Percentiles rank a stretch among this genome's conserved stretches.
phyloP scores from a whole-genome alignment of 53 echinoderm and acorn worm genomes.

The Paelopatides confundens region DNA sequence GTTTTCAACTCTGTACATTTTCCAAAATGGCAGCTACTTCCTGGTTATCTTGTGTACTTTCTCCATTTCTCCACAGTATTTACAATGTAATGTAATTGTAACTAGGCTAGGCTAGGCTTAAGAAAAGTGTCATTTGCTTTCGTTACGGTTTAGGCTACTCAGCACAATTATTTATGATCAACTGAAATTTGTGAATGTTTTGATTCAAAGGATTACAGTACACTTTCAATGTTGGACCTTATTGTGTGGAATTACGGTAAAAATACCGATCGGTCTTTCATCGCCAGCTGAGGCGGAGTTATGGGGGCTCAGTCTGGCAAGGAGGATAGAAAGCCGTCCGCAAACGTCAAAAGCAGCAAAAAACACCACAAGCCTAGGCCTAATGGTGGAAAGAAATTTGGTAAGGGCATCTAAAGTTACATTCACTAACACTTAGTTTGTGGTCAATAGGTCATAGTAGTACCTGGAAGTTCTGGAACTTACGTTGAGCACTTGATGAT shows the following conservation, averaged over 20 bases:
- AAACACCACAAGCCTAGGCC: too few species aligned
- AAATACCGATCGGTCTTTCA: slow-evolving; percentile 32
- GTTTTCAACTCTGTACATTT: neutral
- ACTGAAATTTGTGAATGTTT: neutral
- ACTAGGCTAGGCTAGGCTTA: too few species aligned
- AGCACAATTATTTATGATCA: neutral
- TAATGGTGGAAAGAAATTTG: slow-evolving; percentile 10
- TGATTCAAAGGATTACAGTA: neutral
- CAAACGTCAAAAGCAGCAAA: slow-evolving; percentile 1
- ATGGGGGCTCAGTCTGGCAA: slow-evolving; percentile 48
- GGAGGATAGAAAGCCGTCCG: slow-evolving; percentile 25
- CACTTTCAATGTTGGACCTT: slow-evolving; percentile 35
- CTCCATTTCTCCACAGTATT: neutral
- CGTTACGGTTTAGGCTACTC: neutral
- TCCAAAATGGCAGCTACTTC: slow-evolving; percentile 47
- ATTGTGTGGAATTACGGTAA: slow-evolving; percentile 19
- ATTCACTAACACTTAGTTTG: neutral
- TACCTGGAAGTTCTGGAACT: neutral
- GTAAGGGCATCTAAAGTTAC: neutral
- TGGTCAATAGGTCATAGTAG: neutral
- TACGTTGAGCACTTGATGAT: too few species aligned
- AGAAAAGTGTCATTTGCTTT: too few species aligned
- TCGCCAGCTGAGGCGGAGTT: slow-evolving; percentile 35
- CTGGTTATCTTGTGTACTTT: slow-evolving; percentile 17
- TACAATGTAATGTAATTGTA: slow-evolving; percentile 3